Conservation (phyloP, 2,888 invertebrate genomes). For the Lasioglossum figueresi region DNA sequence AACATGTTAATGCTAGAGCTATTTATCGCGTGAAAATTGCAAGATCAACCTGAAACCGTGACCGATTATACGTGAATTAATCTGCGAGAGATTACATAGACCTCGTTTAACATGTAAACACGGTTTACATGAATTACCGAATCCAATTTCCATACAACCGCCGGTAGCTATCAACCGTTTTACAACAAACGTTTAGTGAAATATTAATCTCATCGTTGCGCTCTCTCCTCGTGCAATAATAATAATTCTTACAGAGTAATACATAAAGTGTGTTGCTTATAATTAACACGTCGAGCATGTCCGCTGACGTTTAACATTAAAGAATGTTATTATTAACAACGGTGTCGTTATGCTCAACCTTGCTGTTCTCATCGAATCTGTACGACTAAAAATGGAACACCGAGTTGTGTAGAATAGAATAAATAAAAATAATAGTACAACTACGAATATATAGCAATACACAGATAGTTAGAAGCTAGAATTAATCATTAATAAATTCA, state of each 20-base stretch:
- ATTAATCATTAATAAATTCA: not conserved
- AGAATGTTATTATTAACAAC: not conserved
- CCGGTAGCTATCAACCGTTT: not conserved
- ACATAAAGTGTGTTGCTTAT: not conserved
- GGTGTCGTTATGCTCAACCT: not conserved
- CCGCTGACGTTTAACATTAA: not conserved
- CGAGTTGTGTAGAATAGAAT: not conserved
- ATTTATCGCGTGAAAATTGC: not conserved
- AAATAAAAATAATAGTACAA: not conserved
- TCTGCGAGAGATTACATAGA: constrained; percentile 6
- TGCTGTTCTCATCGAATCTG: not conserved
- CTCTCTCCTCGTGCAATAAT: not conserved
- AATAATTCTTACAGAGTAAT: not conserved
- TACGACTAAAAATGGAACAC: not conserved
- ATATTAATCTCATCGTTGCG: not conserved
- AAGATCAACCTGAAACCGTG: not conserved
- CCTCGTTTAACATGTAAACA: constrained; percentile 14
- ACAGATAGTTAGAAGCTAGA: not conserved
- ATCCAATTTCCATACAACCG: constrained; percentile 1
- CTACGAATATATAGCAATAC: not conserved
- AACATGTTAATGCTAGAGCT: constrained; percentile 4
- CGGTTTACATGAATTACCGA: constrained; percentile 2
- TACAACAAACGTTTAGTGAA: not conserved
- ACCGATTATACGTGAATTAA: constrained; percentile 11
- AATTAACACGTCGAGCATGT: not conserved